Conservation (phyloP, 2,888 invertebrate genomes). For the Hipparchia semele region DNA sequence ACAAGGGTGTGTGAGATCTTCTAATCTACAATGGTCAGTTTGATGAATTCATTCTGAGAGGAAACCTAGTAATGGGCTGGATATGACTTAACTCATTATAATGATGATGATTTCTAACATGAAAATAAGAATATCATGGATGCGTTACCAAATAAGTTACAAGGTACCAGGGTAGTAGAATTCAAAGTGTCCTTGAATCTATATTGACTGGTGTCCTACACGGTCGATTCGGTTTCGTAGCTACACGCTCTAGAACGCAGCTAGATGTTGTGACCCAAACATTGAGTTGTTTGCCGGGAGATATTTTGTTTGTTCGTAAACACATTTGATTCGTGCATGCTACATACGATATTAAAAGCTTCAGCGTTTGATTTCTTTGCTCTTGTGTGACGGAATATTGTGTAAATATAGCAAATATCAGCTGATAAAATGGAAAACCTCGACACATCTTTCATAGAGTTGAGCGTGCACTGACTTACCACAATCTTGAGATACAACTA, state of each 20-base stretch:
- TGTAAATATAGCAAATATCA: not conserved
- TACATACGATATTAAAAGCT: conserved; percentile 16
- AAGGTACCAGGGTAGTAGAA: no score
- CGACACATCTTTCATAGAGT: no score
- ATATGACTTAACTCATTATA: no score
- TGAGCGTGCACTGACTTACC: not conserved
- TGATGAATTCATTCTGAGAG: no score
- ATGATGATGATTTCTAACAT: no score
- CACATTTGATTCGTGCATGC: conserved; percentile 21
- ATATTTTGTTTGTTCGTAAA: conserved; percentile 31
- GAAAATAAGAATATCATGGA: no score
- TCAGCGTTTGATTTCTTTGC: not conserved
- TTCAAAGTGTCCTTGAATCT: not conserved
- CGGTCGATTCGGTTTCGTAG: conserved; percentile 3
- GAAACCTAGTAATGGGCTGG: no score
- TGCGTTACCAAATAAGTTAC: no score
- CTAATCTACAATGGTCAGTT: no score
- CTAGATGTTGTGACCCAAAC: conserved; percentile 31
- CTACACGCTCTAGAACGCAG: not conserved
- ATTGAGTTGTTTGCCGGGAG: conserved; percentile 28
- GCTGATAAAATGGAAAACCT: not conserved
- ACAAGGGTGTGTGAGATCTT: no score
- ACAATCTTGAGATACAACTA: no score
- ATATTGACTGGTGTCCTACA: not conserved
- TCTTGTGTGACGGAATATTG: not conserved